Evolutionary conservation across 92 coral and sea anemone genomes (phyloP).

Genomic region (Micromussa lordhowensis): DNA sequence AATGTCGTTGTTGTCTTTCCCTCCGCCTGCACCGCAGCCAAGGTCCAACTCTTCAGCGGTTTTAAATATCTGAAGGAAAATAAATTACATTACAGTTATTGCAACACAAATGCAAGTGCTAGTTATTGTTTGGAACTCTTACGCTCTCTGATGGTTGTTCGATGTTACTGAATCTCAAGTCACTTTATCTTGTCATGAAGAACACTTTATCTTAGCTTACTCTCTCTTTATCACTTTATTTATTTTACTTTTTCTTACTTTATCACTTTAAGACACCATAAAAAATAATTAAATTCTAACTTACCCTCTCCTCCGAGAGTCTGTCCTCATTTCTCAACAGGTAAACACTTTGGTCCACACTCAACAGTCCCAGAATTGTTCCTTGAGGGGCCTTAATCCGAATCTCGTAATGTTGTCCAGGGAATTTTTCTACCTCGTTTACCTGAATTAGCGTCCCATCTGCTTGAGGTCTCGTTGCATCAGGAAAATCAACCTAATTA

Average conservation of each 20-base stretch:
- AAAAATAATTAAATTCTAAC: constrained; percentile 8
- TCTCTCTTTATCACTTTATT: too few species aligned
- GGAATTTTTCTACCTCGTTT: constrained; percentile 34
- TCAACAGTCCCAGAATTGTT: constrained; percentile 81
- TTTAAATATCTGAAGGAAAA: constrained; percentile 69
- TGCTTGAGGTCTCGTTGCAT: neutral
- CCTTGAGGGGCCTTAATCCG: constrained; percentile 59
- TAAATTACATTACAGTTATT: too few species aligned
- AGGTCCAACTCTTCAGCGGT: constrained; percentile 79
- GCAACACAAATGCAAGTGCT: too few species aligned
- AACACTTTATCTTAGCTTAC: too few species aligned
- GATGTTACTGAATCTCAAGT: too few species aligned
- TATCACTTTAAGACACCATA: too few species aligned
- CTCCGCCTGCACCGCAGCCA: constrained; percentile 92
- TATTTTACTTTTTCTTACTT: too few species aligned
- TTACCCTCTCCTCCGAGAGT: constrained; percentile 76
- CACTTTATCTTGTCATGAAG: too few species aligned
- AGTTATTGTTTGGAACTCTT: too few species aligned
- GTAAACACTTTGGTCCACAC: constrained; percentile 93
- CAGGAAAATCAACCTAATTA: constrained; percentile 37
- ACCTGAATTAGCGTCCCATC: neutral
- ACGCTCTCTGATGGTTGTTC: too few species aligned
- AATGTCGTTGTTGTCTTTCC: constrained; percentile 70
- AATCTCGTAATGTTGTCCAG: constrained; percentile 50
- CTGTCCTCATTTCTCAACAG: constrained; percentile 82